phyloP scores from a whole-genome alignment of 2,797 vertebrate species.

The Pogonophryne albipinna region DNA sequence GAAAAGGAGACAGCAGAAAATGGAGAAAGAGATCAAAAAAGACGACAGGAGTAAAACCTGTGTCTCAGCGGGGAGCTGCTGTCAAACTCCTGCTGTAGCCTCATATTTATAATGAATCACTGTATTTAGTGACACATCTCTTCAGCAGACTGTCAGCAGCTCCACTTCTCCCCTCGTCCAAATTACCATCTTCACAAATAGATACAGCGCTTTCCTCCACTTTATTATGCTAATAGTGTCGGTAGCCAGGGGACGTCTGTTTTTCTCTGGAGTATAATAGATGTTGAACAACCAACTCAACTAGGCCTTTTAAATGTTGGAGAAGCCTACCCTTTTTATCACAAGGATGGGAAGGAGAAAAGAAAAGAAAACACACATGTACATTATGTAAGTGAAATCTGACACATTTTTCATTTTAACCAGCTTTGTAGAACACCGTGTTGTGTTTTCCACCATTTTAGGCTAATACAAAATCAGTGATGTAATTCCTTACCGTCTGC shows the following conservation, averaged over 20 bases:
- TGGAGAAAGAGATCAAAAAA: slow-evolving; percentile 20
- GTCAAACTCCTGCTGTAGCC: slow-evolving; percentile 30
- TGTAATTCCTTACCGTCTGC: neutral
- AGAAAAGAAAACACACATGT: neutral
- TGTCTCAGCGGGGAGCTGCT: slow-evolving; percentile 31
- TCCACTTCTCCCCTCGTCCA: slow-evolving; percentile 17
- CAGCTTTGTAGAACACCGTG: neutral
- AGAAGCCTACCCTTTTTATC: neutral
- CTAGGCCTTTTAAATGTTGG: slow-evolving; percentile 2
- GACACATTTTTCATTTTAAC: neutral
- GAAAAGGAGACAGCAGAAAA: slow-evolving; percentile 8
- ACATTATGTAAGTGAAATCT: neutral
- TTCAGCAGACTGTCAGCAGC: slow-evolving; percentile 24
- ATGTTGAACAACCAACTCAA: slow-evolving; percentile 26
- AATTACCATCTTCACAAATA: slow-evolving; percentile 46
- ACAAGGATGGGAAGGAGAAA: neutral
- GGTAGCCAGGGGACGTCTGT: neutral
- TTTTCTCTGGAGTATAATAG: slow-evolving; percentile 23
- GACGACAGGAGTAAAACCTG: slow-evolving; percentile 11
- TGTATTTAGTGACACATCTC: slow-evolving; percentile 43
- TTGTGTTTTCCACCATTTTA: neutral
- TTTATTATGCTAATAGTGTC: slow-evolving; percentile 50
- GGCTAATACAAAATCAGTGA: neutral
- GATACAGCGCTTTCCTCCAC: slow-evolving; percentile 34
- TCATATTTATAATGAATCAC: slow-evolving; percentile 39